Evolutionary conservation across 2,888 invertebrate genomes (phyloP).

Genomic region (Conops quadrifasciatus): DNA sequence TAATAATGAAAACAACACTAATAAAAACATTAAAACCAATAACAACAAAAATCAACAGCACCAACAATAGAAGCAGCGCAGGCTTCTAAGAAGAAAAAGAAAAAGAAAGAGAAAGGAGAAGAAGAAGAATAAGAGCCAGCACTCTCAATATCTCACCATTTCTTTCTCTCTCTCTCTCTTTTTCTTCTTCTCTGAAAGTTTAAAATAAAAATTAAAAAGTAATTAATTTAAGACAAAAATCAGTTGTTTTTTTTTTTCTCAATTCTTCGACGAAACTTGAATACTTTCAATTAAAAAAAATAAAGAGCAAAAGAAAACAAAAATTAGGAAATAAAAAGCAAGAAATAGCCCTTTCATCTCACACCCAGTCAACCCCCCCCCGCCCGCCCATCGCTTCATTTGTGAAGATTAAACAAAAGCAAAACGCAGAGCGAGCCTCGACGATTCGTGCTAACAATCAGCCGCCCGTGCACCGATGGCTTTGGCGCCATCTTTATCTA

Average conservation of each 20-base stretch:
- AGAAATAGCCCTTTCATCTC: no score
- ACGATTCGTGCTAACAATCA: not conserved
- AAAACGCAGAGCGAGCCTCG: not conserved
- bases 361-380: no score
- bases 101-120: not conserved
- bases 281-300: conserved; percentile 14
- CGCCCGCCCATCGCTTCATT: no score
- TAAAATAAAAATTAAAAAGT: conserved; percentile 28
- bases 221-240: conserved; percentile 26
- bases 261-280: not conserved
- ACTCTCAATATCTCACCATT: no score
- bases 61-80: no score
- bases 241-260: not conserved
- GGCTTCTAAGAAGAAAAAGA: not conserved
- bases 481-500: conserved; percentile 65
- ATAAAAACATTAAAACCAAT: not conserved
- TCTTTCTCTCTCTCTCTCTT: no score
- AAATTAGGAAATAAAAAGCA: not conserved
- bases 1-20: not conserved
- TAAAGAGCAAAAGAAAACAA: not conserved
- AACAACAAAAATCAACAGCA: not conserved
- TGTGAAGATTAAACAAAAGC: not conserved
- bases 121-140: no score
- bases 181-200: not conserved
- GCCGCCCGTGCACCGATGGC: conserved; percentile 19